Percentiles rank a stretch among this genome's conserved stretches.
phyloP scores from a whole-genome alignment of 2,113 vertebrate species.

The Pandion haliaetus region DNA sequence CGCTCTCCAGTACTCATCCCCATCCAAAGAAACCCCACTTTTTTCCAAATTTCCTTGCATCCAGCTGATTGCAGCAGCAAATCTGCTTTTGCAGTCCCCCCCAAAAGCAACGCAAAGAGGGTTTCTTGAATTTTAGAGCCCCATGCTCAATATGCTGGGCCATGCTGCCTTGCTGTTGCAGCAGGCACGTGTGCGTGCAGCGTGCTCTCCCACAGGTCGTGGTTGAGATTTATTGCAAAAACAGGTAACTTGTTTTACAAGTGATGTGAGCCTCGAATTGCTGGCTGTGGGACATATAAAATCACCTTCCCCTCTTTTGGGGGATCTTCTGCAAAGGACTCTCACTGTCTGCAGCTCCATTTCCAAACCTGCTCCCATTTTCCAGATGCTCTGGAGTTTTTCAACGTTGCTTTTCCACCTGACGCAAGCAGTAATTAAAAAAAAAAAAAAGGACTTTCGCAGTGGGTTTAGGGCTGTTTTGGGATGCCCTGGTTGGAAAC shows the following conservation, averaged over 20 bases:
- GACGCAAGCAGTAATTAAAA: fast-evolving
- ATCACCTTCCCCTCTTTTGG: not conserved
- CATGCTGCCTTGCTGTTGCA: not conserved
- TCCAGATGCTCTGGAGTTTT: fast-evolving
- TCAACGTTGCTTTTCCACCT: fast-evolving
- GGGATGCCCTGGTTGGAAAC: not conserved
- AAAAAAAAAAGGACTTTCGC: not conserved
- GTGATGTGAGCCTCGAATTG: fast-evolving
- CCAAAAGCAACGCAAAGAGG: not conserved
- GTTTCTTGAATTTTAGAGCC: not conserved
- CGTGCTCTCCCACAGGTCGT: not conserved
- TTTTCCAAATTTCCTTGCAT: not conserved
- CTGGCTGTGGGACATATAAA: not conserved
- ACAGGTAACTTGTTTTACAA: not conserved
- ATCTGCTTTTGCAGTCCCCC: not conserved
- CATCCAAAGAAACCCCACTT: no score
- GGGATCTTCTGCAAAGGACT: not conserved
- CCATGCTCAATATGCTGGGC: not conserved
- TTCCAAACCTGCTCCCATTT: not conserved
- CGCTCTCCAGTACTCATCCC: fast-evolving
- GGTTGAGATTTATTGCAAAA: not conserved
- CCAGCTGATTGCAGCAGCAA: not conserved
- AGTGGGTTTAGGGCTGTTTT: not conserved
- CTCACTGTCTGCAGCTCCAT: fast-evolving
- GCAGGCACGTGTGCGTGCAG: not conserved